Evolutionary conservation across 2,797 vertebrate genomes (phyloP).

Genomic region (Falco novaeseelandiae): DNA sequence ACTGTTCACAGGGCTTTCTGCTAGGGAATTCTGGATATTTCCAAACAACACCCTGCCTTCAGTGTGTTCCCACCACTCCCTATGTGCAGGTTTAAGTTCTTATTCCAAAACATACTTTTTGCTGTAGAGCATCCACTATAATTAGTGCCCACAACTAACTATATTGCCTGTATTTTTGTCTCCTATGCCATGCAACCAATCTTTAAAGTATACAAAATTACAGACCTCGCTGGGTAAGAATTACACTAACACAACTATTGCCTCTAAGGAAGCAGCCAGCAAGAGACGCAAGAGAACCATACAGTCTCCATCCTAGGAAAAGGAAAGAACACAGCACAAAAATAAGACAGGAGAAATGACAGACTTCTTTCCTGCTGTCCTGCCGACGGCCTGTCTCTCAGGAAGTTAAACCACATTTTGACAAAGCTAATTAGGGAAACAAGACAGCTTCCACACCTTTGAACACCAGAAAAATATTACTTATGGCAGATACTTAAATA

Average conservation of each 20-base stretch:
- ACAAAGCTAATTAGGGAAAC: not conserved
- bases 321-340: not conserved
- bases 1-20: not conserved
- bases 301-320: not conserved
- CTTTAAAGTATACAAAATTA: not conserved
- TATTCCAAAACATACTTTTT: not conserved
- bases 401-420: not conserved
- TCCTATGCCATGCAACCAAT: not conserved
- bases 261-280: not conserved
- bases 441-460: not conserved
- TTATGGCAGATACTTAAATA: not conserved
- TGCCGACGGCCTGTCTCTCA: not conserved
- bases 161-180: not conserved
- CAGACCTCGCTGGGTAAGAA: not conserved
- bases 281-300: not conserved
- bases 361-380: slow-evolving; percentile 2
- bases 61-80: not conserved
- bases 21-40: not conserved
- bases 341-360: not conserved
- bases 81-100: not conserved
- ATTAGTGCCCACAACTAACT: not conserved
- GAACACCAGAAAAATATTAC: not conserved
- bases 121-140: not conserved
- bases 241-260: not conserved
- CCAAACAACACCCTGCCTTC: not conserved